Percentiles rank a stretch among this genome's conserved stretches.
phyloP scores from a whole-genome alignment of 1,140 invertebrate genomes.

The Drosophila tropicalis region DNA sequence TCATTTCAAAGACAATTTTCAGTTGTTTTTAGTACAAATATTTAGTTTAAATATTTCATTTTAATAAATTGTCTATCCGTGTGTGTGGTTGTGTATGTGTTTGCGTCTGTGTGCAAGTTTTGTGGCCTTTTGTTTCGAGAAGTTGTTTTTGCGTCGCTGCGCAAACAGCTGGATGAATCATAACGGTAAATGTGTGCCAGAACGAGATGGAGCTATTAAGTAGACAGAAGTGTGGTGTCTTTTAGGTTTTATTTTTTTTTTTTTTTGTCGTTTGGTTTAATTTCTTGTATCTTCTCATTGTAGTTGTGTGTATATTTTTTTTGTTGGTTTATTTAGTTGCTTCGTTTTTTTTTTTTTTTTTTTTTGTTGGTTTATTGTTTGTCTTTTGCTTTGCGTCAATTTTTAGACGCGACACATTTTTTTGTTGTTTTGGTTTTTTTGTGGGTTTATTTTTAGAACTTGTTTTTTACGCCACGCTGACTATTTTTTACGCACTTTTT shows the following conservation, averaged over 20 bases:
- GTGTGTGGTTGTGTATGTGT: not conserved
- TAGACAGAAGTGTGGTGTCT: conserved; percentile 5
- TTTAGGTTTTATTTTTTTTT: conserved; percentile 10
- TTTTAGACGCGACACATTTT: conserved; percentile 61
- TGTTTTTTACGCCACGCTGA: conserved; percentile 51
- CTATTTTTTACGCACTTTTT: conserved; percentile 58
- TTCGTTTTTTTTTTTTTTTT: conserved; percentile 18
- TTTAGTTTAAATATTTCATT: conserved; percentile 56
- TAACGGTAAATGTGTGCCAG: conserved; percentile 59
- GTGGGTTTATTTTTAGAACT: conserved; percentile 56
- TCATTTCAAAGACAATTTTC: conserved; percentile 20
- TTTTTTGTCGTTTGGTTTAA: conserved; percentile 44
- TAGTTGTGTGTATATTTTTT: conserved; percentile 25
- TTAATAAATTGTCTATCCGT: conserved; percentile 36
- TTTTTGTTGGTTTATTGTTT: conserved; percentile 45
- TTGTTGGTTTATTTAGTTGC: conserved; percentile 50
- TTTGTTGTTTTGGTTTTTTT: conserved; percentile 8
- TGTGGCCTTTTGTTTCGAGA: conserved; percentile 54
- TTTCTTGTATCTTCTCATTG: conserved; percentile 31
- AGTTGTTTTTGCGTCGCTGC: conserved; percentile 59
- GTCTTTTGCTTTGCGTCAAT: conserved; percentile 47
- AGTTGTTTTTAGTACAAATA: conserved; percentile 54
- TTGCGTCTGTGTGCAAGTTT: conserved; percentile 11
- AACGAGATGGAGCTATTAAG: conserved; percentile 17
- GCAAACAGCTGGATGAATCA: conserved; percentile 74